Evolutionary conservation across 2,888 invertebrate genomes (phyloP), one percentile per base, ranked within the genome.

Genomic region (Apamea anceps): DNA sequence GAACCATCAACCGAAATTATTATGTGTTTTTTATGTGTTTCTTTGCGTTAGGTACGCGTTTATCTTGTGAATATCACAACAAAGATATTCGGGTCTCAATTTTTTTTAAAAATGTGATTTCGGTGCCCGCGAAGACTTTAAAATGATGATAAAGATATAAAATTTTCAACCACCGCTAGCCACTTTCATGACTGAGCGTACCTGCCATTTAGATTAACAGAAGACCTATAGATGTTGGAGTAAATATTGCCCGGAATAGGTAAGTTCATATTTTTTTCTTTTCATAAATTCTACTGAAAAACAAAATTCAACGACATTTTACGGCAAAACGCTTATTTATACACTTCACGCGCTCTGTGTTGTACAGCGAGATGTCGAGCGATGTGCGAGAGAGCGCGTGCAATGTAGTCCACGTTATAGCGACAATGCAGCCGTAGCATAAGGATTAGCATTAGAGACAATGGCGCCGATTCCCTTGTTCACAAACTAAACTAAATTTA

Each of bases 1-100:
- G 82, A 83, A 86, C 82, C 86, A 83, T 83, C 86, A 67, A 74
- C 65, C 37, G 7, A 28, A 66, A 75, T 15, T 32, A 10, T 37
- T 18, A 10, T 6, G 12, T 37, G 10, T 21, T 66, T 32, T n/a
- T 71, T 37, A 12, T 65, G 25, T 63, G 37, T 63, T 65, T 72
- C 0, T n/a, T 42, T 72, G 13, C 21, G 68, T n/a, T n/a, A n/a
- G 67, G n/a, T 66, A n/a, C 67, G 21, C n/a, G 67, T 37, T 67
- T 67, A 72, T 12, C 1, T 66, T 21, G 25, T 62, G 25, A 62
- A n/a, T 65, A 18, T 54, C 32, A 32, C 32, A 32, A 32, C 32
- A 32, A 32, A 32, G 32, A 32, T 32, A 5, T 48, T 48, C 15
- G 51, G 18, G 18, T 51, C 51, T 51, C 18, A 13, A 18, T 51